Evolutionary conservation across 1,140 invertebrate species (phyloP), one percentile per base, ranked within the genome.

Genomic region (Drosophila sp.): DNA sequence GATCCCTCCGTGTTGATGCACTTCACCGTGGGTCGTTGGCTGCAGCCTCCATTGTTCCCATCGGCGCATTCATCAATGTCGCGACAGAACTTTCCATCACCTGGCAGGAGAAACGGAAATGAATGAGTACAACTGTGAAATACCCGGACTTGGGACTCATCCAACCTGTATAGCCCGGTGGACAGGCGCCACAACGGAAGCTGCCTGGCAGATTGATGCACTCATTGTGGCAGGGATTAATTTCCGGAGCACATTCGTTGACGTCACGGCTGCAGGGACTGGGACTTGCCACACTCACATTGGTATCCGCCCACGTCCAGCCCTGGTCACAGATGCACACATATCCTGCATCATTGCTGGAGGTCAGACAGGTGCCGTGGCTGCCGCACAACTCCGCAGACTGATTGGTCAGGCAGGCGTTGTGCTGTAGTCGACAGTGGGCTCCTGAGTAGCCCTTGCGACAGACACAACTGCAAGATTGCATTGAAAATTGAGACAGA

Each of bases 151-250:
- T 38, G 36, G 27, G 4, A 2, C 27, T 29, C 6, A 0, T 6
- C 29, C 9, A 43, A 40, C 98, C 98, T 58, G 95, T 94, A 89
- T 96, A 99, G 13, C 97, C 96, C 80, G 92, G 64, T 16, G 97
- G 97, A 93, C 97, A 99, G 21, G 93, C 92, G 1, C 96, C 97
- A 92, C 98, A 99, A 45, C 93, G 92, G 92, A 96, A 99, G 5
- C 95, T 94, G 4, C 97, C 98, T 1, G 96, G 97, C 1, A 95
- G 91, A 92, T 99, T 99, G 46, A 97, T 95, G 91, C 98, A 99
- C 4, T 92, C 92, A 0, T 97, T 61, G 0, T 97, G 98, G 91
- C 98, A 99, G 7, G 94, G 94, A 41, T 95, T 94, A 58, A 93
- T 93, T 11, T 92, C 92, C 0, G 91, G 91, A n/a, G 92, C 92